Conservation (phyloP, 2,113 vertebrate species). For the Cochlearius cochlearius region DNA sequence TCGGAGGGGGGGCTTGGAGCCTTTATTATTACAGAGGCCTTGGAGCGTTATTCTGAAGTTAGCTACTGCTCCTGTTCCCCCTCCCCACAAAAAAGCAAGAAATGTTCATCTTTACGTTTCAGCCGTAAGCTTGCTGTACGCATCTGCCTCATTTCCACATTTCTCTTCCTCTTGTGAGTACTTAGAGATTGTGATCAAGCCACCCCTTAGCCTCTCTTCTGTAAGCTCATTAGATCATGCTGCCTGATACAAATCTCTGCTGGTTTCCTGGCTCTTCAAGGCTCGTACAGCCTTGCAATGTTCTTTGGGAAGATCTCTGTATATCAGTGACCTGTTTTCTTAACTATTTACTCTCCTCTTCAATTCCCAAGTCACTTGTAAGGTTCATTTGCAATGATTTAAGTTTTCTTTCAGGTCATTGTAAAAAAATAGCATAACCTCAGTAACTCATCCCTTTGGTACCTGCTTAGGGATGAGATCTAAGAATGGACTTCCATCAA, state of each 20-base stretch:
- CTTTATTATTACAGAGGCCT: not conserved
- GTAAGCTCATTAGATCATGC: not conserved
- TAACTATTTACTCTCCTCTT: not conserved
- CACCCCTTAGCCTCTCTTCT: not conserved
- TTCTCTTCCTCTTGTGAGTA: not conserved
- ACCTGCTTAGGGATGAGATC: not conserved
- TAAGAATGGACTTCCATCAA: not conserved
- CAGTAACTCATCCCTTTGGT: not conserved
- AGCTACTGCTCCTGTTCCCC: not conserved
- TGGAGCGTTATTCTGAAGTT: not conserved
- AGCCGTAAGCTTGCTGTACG: not conserved
- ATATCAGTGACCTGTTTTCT: not conserved
- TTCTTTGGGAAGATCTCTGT: not conserved
- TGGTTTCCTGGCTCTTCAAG: slow-evolving; percentile 10
- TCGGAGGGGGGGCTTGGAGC: no score
- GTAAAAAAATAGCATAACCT: not conserved
- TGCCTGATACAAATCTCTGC: not conserved
- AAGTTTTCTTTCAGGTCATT: not conserved
- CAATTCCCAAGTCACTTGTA: not conserved
- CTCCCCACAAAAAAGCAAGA: not conserved
- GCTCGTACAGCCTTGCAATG: not conserved
- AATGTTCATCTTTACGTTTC: not conserved
- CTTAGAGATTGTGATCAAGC: slow-evolving; percentile 5
- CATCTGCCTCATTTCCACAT: not conserved
- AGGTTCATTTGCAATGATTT: not conserved